A percentile compares a stretch with the other conserved stretches of the same genome.
Evolutionary conservation across 2,888 invertebrate species (phyloP).

Genomic region (Mesochorus sp.): DNA sequence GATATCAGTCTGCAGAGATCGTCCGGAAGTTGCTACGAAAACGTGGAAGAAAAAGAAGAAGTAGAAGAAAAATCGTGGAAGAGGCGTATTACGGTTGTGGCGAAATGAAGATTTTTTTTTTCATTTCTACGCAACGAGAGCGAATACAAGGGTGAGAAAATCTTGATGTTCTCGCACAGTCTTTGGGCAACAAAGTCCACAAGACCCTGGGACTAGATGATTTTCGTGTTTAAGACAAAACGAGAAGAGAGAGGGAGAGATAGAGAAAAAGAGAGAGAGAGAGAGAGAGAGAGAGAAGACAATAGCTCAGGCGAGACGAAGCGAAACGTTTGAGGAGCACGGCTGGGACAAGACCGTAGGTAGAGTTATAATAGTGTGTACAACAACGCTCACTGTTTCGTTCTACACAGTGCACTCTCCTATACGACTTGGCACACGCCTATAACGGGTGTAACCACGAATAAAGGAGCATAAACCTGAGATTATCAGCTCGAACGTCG

Average conservation of each 20-base stretch:
- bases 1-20: neutral
- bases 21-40: neutral
- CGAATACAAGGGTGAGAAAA: neutral
- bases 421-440: conserved; percentile 21
- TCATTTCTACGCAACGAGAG: neutral
- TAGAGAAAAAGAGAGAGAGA: conserved; percentile 35
- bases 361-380: conserved; percentile 70
- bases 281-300: conserved; percentile 40
- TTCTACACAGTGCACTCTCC: conserved; percentile 76
- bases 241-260: neutral
- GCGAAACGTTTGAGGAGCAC: conserved; percentile 60
- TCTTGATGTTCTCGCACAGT: neutral
- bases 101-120: conserved; percentile 1
- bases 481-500: neutral
- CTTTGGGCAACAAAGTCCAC: neutral
- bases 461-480: neutral
- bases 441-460: conserved; percentile 58
- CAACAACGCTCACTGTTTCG: conserved; percentile 77
- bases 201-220: too few species aligned
- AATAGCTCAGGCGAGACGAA: conserved; percentile 51
- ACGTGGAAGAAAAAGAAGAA: conserved; percentile 5
- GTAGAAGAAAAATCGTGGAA: neutral
- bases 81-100: neutral
- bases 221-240: too few species aligned
- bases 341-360: conserved; percentile 71